Base-by-base conservation (phyloP, 2,113 vertebrate genomes). In the Spheniscus mendiculus region DNA sequence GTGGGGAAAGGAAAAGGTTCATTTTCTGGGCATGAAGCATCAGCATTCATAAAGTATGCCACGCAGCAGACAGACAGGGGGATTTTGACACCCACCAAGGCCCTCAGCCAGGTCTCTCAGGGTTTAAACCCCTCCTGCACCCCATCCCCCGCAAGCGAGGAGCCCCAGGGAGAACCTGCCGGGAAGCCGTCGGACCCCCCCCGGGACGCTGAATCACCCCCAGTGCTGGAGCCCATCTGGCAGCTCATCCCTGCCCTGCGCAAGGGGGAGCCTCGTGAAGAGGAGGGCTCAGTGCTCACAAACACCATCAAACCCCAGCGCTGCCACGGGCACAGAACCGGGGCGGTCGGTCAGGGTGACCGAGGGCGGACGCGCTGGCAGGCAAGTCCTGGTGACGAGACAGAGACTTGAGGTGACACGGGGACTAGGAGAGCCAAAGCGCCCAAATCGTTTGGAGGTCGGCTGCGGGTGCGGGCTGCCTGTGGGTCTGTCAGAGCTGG, bases 361-460 rank as follows among this genome's bases (percentile, higher is more conserved):
- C 19, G 56, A 4, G 49, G 53, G 61, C 38, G 66, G 11, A 61
- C 14, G 0, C 0, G 1, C 40, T 59, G 53, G 44, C 6, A 32
- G 53, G 22, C 53, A 61, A 36, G 45, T 61, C 53, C 44, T 32
- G 25, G 15, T 21, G 53, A 40, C 1, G 3, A 40, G 65, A 16
- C 27, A 49, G n/a, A 58, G 76, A 23, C 15, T 20, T 29, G 42
- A 32, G 27, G 59, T 6, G 77, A 55, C 66, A 21, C 0, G 0
- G 50, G 36, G 42, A 71, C 17, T 15, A n/a, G 52, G 26, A 58
- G 7, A 78, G 15, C 38, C 23, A 2, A 45, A 72, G 11, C 2
- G 0, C 10, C 0, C 6, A 5, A 23, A 56, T 34, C 8, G 1
- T 55, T 55, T 17, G 21, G 16, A 61, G 44, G 6, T 2, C 8